Base-by-base conservation (phyloP, 2,113 vertebrate species). In the Rhea pennata region DNA sequence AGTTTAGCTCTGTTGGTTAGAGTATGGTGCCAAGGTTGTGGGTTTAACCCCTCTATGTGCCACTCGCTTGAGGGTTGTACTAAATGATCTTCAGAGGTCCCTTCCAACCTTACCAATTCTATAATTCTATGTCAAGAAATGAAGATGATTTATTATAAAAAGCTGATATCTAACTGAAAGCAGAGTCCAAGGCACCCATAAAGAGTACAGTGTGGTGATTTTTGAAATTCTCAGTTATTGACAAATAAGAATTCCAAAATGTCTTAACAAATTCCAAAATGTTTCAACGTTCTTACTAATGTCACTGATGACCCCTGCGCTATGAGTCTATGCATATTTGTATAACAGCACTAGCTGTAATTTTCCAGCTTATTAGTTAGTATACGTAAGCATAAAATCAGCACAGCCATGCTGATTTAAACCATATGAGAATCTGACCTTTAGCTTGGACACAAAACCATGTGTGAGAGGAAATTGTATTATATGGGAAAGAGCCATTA, bases 341-440 rank as follows among this genome's bases (percentile, higher is more conserved):
- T 87, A 6, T 39, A 90, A 91, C 71, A 87, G 54, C 33, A 27
- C 39, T 73, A 33, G 75, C 46, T 67, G 87, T 94, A 96, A 94
- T 95, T 93, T 95, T 90, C 95, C 91, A 85, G 36, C 56, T 91
- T 85, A 29, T 92, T 87, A 82, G 29, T 76, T 66, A 77, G 12
- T 11, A 39, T 83, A 90, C 19, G 21, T 78, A 96, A 95, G 71
- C 90, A 96, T 80, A 84, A 95, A 93, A 89, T 93, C 81, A 91
- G 61, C 65, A 76, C 31, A 88, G 11, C 59, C 87, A 64, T 80
- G 40, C 29, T 91, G 74, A 97, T 95, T 96, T 92, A 87, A 94
- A 95, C 64, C 95, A 95, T 91, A 93, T 96, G 96, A 86, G 64
- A 10, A 5, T 3, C 58, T 96, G 92, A 95, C 96, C 89, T 96